Evolutionary conservation across 2,888 invertebrate genomes (phyloP).

Genomic region (Chrysolina americana): DNA sequence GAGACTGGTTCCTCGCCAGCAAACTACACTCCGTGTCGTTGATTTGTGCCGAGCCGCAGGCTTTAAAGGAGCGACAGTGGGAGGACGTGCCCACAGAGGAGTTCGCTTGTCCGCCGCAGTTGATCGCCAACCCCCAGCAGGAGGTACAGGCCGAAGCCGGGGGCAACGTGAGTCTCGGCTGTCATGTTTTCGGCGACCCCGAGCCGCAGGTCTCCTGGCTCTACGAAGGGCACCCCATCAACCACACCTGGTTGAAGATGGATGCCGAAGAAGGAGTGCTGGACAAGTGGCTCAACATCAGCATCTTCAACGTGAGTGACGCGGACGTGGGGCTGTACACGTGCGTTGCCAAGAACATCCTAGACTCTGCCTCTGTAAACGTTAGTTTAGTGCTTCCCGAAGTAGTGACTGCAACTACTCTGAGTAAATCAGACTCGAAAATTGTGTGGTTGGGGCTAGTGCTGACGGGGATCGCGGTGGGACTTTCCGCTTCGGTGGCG

Average conservation of each 20-base stretch:
- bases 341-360: slow-evolving; percentile 82
- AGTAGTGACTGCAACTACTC: slow-evolving; percentile 83
- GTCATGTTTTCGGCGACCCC: slow-evolving; percentile 87
- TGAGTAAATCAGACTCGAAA: slow-evolving; percentile 81
- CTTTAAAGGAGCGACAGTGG: slow-evolving; percentile 82
- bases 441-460: slow-evolving; percentile 81
- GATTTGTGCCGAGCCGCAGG: slow-evolving; percentile 80
- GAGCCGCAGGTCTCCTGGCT: slow-evolving; percentile 88
- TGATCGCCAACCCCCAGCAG: slow-evolving; percentile 65
- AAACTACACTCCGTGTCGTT: slow-evolving; percentile 82
- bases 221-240: slow-evolving; percentile 80
- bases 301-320: slow-evolving; percentile 86
- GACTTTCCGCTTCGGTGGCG: slow-evolving; percentile 75
- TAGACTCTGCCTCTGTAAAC: slow-evolving; percentile 76
- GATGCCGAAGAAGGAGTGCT: slow-evolving; percentile 69
- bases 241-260: slow-evolving; percentile 70
- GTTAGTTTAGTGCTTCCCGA: slow-evolving; percentile 78
- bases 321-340: slow-evolving; percentile 88
- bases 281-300: slow-evolving; percentile 83
- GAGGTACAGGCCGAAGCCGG: slow-evolving; percentile 83
- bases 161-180: slow-evolving; percentile 86
- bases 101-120: slow-evolving; percentile 87
- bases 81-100: slow-evolving; percentile 81
- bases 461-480: slow-evolving; percentile 79
- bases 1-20: slow-evolving; percentile 86